phyloP scores from a whole-genome alignment of 2,113 vertebrate genomes.

The Plotosus lineatus region DNA sequence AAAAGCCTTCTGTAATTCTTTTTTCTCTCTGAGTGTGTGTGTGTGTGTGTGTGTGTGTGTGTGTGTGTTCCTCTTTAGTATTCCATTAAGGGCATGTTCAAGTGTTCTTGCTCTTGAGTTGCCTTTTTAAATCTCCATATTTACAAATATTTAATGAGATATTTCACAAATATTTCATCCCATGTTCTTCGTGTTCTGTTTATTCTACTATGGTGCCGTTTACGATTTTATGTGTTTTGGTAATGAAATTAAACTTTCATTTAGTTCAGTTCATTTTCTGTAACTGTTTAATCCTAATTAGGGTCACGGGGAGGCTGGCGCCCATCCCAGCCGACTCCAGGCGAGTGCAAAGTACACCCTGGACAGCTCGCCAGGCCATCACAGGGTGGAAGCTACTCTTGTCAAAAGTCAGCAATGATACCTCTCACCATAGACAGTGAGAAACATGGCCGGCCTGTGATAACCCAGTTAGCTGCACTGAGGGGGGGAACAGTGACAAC shows the following conservation, averaged over 20 bases:
- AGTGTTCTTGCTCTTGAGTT: not conserved
- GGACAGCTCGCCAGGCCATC: too few relatives aligned
- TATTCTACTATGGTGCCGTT: not conserved
- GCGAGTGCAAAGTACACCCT: too few relatives aligned
- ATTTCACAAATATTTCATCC: not conserved
- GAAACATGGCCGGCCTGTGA: too few relatives aligned
- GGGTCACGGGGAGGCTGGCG: too few relatives aligned
- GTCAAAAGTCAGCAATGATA: too few relatives aligned
- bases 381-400: too few relatives aligned
- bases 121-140: not conserved
- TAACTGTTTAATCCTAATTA: too few relatives aligned
- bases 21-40: not conserved
- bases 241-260: not conserved
- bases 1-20: not conserved
- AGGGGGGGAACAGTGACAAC: too few relatives aligned
- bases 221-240: not conserved
- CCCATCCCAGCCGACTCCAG: too few relatives aligned
- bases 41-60: not conserved
- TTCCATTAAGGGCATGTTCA: not conserved
- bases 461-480: too few relatives aligned
- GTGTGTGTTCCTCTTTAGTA: not conserved
- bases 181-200: not conserved
- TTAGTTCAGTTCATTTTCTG: too few relatives aligned
- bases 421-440: too few relatives aligned
- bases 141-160: not conserved